Evolutionary conservation across 2,113 vertebrate genomes (phyloP).

Genomic region (Syngnathus scovelli): DNA sequence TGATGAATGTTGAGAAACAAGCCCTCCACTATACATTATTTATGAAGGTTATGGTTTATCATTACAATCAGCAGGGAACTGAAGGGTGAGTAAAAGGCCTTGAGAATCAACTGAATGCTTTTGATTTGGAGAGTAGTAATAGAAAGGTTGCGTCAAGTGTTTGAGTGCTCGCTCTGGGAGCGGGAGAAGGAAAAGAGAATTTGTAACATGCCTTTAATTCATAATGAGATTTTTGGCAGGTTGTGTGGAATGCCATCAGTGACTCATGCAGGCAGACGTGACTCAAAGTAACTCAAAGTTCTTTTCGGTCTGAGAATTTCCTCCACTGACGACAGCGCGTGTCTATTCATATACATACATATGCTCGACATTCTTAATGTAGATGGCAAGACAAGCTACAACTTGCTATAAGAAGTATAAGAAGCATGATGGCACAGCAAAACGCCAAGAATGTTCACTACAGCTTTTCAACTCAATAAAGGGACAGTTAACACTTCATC

Average conservation of each 20-base stretch:
- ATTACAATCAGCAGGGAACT: not conserved
- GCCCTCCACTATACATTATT: not conserved
- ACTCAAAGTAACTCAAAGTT: slow-evolving; percentile 21
- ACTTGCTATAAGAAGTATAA: no score
- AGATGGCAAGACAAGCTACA: no score
- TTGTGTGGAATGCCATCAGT: slow-evolving; percentile 23
- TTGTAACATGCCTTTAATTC: slow-evolving; percentile 31
- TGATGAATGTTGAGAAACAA: slow-evolving; percentile 4
- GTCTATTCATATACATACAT: no score
- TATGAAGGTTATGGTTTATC: not conserved
- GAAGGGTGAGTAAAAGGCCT: not conserved
- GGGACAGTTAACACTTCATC: no score
- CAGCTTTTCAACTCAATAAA: no score
- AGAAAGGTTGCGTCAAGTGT: slow-evolving; percentile 23
- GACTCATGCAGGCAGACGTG: slow-evolving; percentile 31
- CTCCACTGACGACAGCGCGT: no score
- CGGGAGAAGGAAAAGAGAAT: slow-evolving; percentile 17
- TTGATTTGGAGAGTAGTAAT: slow-evolving; percentile 11
- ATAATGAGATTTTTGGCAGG: slow-evolving; percentile 32
- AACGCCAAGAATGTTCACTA: no score
- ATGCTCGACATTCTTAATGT: no score
- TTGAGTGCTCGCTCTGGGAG: not conserved
- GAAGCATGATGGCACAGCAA: no score
- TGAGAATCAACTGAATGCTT: not conserved
- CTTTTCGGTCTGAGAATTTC: slow-evolving; percentile 8